phyloP scores from a whole-genome alignment of 2,888 invertebrate species.

The Amiota minor region DNA sequence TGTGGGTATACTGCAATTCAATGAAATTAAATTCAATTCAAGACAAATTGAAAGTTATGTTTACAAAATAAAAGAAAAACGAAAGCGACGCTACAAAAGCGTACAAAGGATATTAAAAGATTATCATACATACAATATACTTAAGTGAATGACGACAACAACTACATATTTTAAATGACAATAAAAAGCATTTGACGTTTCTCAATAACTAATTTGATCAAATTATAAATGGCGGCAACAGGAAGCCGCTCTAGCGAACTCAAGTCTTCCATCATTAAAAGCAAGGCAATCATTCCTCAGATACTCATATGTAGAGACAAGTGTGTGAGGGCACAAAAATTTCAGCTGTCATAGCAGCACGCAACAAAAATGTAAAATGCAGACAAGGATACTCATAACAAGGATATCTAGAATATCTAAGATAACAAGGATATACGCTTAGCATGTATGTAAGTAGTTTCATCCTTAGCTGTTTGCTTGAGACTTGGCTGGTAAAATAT shows the following conservation, averaged over 20 bases:
- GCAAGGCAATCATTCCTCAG: no score
- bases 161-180: slow-evolving; percentile 38
- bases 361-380: background rate
- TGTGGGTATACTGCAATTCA: background rate
- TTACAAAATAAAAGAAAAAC: background rate
- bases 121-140: background rate
- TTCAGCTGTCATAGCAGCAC: background rate
- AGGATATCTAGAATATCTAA: background rate
- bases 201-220: slow-evolving; percentile 4
- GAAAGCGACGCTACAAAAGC: background rate
- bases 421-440: no score
- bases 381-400: background rate
- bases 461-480: no score
- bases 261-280: no score
- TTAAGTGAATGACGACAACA: background rate
- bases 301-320: no score
- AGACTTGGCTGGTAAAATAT: no score
- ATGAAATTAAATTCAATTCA: slow-evolving; percentile 11
- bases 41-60: slow-evolving; percentile 1
- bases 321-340: no score
- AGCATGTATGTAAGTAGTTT: no score
- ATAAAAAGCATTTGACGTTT: slow-evolving; percentile 35
- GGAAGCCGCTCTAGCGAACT: no score
- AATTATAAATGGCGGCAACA: no score
- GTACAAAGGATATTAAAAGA: background rate